A percentile compares a stretch with the other conserved stretches of the same genome.
These are phyloP conservation scores for Dolichopus griseipennis DNA, from an alignment of 2,888 invertebrate species.

Conservation along the genomic window DNA sequence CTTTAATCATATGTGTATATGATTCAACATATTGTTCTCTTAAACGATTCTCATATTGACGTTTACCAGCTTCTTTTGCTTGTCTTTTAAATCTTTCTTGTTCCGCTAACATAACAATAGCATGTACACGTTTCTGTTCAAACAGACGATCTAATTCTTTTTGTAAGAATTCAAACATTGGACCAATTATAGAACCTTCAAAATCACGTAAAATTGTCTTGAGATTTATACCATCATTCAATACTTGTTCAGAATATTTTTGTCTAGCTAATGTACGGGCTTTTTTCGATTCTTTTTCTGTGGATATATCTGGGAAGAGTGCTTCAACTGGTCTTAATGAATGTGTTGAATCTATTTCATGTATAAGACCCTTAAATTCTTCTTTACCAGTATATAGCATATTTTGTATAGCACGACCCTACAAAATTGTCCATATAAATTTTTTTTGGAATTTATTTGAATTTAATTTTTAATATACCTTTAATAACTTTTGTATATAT, in stretches of 20 bases:
- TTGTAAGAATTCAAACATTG: slow-evolving; percentile 63
- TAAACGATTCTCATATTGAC: slow-evolving; percentile 66
- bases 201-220: slow-evolving; percentile 57
- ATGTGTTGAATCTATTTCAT: slow-evolving; percentile 60
- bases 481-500: slow-evolving; percentile 56
- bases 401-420: slow-evolving; percentile 62
- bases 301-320: slow-evolving; percentile 39
- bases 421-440: not conserved
- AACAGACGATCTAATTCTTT: slow-evolving; percentile 68
- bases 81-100: slow-evolving; percentile 66
- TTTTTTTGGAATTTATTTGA: not conserved
- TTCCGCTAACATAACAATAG: slow-evolving; percentile 68
- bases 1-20: slow-evolving; percentile 53
- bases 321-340: slow-evolving; percentile 34
- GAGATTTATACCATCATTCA: slow-evolving; percentile 40
- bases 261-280: slow-evolving; percentile 35
- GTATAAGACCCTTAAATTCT: slow-evolving; percentile 59
- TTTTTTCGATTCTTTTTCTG: slow-evolving; percentile 29
- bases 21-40: slow-evolving; percentile 70
- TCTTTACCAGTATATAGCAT: slow-evolving; percentile 64
- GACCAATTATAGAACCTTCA: slow-evolving; percentile 63
- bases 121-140: slow-evolving; percentile 71
- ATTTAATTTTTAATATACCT: slow-evolving; percentile 27
- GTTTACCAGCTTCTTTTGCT: slow-evolving; percentile 67
- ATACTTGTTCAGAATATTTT: slow-evolving; percentile 29